Percentiles rank a stretch among this genome's conserved stretches.
Evolutionary conservation across 2,888 invertebrate genomes (phyloP).

Genomic region (Eupsilia transversa): DNA sequence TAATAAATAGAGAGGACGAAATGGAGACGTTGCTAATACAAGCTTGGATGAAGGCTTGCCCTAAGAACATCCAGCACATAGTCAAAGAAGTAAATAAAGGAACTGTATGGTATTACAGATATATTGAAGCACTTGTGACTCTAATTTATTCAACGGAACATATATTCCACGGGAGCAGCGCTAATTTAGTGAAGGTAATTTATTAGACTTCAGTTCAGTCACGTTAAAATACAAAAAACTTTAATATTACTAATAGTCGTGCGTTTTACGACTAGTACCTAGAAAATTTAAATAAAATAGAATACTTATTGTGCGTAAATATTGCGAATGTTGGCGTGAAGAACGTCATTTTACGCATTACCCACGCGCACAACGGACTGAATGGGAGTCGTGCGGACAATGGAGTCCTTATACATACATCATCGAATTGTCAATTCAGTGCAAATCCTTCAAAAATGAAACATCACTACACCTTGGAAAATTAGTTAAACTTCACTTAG

Average conservation of each 20-base stretch:
- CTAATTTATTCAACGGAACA: slow-evolving; percentile 72
- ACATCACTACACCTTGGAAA: background rate
- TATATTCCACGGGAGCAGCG: slow-evolving; percentile 66
- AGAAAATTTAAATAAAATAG: slow-evolving; percentile 8
- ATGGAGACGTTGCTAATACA: slow-evolving; percentile 72
- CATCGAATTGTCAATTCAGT: background rate
- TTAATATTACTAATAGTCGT: slow-evolving; percentile 6
- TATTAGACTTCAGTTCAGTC: slow-evolving; percentile 8
- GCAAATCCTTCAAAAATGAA: background rate
- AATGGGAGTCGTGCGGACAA: background rate
- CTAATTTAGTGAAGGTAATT: slow-evolving; percentile 75
- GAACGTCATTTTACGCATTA: background rate
- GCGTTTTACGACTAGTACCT: slow-evolving; percentile 18
- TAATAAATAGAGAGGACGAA: slow-evolving; percentile 63
- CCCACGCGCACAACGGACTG: background rate
- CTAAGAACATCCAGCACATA: slow-evolving; percentile 62
- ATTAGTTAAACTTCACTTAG: background rate
- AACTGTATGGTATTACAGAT: slow-evolving; percentile 76
- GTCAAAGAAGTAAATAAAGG: slow-evolving; percentile 62
- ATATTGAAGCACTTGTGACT: slow-evolving; percentile 72
- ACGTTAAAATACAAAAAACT: slow-evolving; percentile 17
- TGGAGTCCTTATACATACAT: background rate
- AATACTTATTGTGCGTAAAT: slow-evolving; percentile 7
- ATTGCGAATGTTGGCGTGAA: slow-evolving; percentile 14
- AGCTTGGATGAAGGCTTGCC: slow-evolving; percentile 79